Conservation (phyloP, 2,113 vertebrate species). For the Semicossyphus pulcher region DNA sequence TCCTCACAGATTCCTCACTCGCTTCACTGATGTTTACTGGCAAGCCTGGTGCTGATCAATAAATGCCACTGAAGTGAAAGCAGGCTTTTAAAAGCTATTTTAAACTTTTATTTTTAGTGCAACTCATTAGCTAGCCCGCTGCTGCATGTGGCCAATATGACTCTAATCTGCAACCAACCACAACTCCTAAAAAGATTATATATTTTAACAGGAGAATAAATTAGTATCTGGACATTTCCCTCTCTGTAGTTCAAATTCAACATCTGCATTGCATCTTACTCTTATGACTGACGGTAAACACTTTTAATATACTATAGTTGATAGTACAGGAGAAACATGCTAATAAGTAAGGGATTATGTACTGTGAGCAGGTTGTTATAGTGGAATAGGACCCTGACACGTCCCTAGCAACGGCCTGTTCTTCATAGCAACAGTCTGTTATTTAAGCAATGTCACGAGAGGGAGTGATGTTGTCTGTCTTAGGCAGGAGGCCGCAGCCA, state of each 20-base stretch:
- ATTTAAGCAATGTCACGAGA: too few relatives aligned
- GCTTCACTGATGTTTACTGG: conserved; percentile 37
- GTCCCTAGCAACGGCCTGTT: too few relatives aligned
- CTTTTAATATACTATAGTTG: too few relatives aligned
- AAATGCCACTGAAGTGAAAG: conserved; percentile 39
- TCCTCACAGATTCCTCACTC: conserved; percentile 13
- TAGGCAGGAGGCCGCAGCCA: too few relatives aligned
- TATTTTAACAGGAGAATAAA: neutral
- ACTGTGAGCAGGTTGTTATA: too few relatives aligned
- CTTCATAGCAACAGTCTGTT: too few relatives aligned
- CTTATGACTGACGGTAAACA: too few relatives aligned
- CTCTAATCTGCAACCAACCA: neutral
- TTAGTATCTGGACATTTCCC: neutral
- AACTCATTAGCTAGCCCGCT: neutral
- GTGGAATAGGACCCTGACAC: too few relatives aligned
- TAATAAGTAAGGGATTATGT: too few relatives aligned
- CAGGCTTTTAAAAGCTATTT: conserved; percentile 27
- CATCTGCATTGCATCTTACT: too few relatives aligned
- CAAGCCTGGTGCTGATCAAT: conserved; percentile 41
- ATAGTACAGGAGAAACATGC: too few relatives aligned
- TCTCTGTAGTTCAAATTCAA: neutral
- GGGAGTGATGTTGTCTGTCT: too few relatives aligned
- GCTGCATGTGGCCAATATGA: neutral
- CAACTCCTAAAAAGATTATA: neutral
- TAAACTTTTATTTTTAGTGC: conserved; percentile 16